A percentile compares a stretch with the other conserved stretches of the same genome.
Conservation (phyloP, 30 jellyfish, hydroid and myxozoan species). For the Turritopsis dohrnii region DNA sequence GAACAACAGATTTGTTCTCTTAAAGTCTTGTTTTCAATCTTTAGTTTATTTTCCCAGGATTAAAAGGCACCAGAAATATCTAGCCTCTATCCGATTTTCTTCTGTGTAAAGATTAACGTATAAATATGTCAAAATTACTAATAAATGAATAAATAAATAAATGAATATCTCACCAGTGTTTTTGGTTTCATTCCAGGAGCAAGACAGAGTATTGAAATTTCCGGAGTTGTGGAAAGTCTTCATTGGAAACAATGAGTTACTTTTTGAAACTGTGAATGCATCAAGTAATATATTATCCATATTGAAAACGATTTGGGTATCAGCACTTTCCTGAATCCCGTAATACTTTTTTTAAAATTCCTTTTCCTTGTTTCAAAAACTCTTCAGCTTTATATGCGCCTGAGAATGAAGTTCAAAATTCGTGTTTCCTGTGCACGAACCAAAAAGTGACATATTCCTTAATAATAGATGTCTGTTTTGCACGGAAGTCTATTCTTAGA, state of each 20-base stretch:
- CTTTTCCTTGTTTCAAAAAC: too few relatives aligned
- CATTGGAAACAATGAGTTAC: neutral
- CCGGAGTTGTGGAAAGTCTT: neutral
- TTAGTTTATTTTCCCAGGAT: too few relatives aligned
- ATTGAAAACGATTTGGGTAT: neutral
- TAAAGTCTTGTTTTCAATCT: too few relatives aligned
- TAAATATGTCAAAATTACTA: too few relatives aligned
- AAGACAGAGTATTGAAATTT: neutral
- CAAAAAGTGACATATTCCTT: neutral
- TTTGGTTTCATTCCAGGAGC: neutral
- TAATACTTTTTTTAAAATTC: neutral
- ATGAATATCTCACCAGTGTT: neutral
- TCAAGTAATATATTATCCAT: neutral
- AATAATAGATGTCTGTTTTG: neutral
- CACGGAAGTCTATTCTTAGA: neutral
- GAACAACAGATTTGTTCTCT: too few relatives aligned
- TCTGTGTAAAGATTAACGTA: too few relatives aligned
- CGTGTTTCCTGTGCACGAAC: neutral
- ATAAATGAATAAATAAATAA: too few relatives aligned
- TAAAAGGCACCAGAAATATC: too few relatives aligned
- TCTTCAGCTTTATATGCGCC: neutral
- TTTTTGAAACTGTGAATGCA: neutral
- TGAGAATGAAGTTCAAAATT: neutral
- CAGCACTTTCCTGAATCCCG: neutral
- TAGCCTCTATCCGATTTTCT: too few relatives aligned